A percentile compares a stretch with the other conserved stretches of the same genome.
phyloP scores from a whole-genome alignment of 2,888 invertebrate genomes.

The Malthinus seriepunctatus region DNA sequence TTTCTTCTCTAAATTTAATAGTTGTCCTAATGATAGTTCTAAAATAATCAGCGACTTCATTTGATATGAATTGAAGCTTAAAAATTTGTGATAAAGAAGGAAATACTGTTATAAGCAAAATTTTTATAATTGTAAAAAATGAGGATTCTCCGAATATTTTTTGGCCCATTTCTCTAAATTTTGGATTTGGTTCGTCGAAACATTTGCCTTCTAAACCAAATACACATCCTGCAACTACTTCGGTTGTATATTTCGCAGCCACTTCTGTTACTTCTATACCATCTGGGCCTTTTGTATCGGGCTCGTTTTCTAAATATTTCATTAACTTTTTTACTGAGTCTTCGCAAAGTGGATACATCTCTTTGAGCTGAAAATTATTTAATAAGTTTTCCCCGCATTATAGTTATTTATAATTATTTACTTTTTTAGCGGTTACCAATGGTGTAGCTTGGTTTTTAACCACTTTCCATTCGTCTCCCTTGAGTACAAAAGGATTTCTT shows the following conservation, averaged over 20 bases:
- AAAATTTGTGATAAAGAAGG: constrained; percentile 39
- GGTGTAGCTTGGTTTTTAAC: constrained; percentile 56
- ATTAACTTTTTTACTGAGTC: constrained; percentile 52
- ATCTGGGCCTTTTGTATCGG: constrained; percentile 30
- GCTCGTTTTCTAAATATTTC: constrained; percentile 44
- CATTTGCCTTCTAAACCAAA: constrained; percentile 52
- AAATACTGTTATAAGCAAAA: constrained; percentile 37
- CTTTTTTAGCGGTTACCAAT: constrained; percentile 57
- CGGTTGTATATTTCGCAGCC: constrained; percentile 49
- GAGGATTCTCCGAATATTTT: constrained; percentile 44
- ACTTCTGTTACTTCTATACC: constrained; percentile 55
- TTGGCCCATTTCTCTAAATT: constrained; percentile 44
- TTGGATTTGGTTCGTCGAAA: constrained; percentile 40
- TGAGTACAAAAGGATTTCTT: constrained; percentile 56
- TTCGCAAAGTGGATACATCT: constrained; percentile 54
- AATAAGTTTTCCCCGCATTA: too few species aligned
- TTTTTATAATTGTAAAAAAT: constrained; percentile 32
- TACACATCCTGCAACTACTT: constrained; percentile 55
- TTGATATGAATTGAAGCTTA: constrained; percentile 31
- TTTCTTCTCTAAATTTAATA: constrained; percentile 49
- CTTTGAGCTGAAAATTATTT: constrained; percentile 40
- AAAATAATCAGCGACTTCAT: constrained; percentile 46
- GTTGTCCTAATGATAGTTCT: constrained; percentile 43
- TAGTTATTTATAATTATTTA: too few species aligned
- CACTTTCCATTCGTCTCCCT: constrained; percentile 57